Base-by-base conservation (phyloP, 2,797 vertebrate species). In the Bovichtus variegatus region DNA sequence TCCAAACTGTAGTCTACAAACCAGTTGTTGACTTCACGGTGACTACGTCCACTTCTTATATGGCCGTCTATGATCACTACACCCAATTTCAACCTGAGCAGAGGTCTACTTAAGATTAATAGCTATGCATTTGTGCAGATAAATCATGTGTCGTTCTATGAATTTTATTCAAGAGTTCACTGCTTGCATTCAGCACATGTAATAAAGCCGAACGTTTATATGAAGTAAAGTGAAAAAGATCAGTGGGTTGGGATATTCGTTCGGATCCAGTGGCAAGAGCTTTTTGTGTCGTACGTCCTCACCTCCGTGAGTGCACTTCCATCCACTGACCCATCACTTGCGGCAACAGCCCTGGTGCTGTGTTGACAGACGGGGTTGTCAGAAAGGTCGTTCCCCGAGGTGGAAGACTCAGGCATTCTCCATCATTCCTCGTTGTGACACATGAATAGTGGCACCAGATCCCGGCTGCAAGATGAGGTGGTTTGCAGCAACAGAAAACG, bases 341-440 rank as follows among this genome's bases (percentile, higher is more conserved):
- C 63, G 15, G 70, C 61, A 53, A 63, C 74, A 68, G 76, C 25
- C 25, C 41, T 5, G 18, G 66, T 57, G 77, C 59, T 67, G 80
- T 76, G 51, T 23, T 87, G 89, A 88, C 71, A 81, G 90, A 72
- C 60, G 2, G 38, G n/a, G 43, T 61, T 85, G 90, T 90, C 80
- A 86, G 76, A 91, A 90, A 94, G 90, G 91, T 92, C 71, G 18
- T 58, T 84, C 65, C 90, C 84, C 2, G 51, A 43, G 88, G 84
- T 71, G 68, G 27, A 27, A 50, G 85, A 82, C 54, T 78, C 62
- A 29, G 73, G 54, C 76, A 13, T 76, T 63, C 73, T 82, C 64
- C 73, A 61, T 71, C 57, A 60, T 70, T 70, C 55, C 77, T 50
- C 84, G 64, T 83, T 89, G 77, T 93, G 91, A 92, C 93, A 93